These are phyloP conservation scores for Cisticola juncidis DNA, from an alignment of 2,113 vertebrate genomes.

Conservation along the genomic window DNA sequence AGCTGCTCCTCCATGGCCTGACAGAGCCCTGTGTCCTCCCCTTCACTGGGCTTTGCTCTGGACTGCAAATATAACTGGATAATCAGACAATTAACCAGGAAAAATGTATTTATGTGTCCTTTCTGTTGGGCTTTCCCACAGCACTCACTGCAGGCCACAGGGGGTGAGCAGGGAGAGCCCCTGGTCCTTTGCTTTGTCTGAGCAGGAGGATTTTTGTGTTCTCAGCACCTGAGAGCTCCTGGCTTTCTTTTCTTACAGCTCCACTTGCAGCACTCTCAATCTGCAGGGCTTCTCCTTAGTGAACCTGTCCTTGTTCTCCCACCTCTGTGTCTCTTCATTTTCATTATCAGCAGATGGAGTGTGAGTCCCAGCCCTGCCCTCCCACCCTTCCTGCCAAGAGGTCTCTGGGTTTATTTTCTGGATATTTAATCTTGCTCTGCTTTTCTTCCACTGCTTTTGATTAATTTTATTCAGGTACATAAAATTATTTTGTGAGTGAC, in stretches of 20 bases:
- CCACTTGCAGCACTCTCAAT: neutral
- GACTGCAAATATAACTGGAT: neutral
- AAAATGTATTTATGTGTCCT: neutral
- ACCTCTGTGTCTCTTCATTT: neutral
- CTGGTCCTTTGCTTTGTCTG: neutral
- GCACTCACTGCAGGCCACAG: neutral
- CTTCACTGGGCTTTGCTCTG: neutral
- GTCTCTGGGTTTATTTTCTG: conserved; percentile 11
- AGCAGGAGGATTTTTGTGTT: neutral
- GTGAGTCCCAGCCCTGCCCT: neutral
- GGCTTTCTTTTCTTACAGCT: neutral
- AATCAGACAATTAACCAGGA: neutral
- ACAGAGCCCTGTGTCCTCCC: neutral
- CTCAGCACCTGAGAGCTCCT: neutral
- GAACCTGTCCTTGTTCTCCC: neutral
- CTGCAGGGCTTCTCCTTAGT: neutral
- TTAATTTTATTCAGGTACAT: neutral
- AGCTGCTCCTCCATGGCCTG: neutral
- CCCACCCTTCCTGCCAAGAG: conserved; percentile 1
- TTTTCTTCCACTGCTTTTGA: conserved; percentile 1
- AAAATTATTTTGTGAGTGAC: conserved; percentile 7
- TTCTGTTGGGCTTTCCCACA: neutral
- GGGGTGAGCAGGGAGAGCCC: neutral
- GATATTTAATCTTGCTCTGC: neutral
- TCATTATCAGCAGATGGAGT: conserved; percentile 22